Evolutionary conservation across 2,113 vertebrate genomes (phyloP), one percentile per base, ranked within the genome.

Genomic region (Chloebia gouldiae): DNA sequence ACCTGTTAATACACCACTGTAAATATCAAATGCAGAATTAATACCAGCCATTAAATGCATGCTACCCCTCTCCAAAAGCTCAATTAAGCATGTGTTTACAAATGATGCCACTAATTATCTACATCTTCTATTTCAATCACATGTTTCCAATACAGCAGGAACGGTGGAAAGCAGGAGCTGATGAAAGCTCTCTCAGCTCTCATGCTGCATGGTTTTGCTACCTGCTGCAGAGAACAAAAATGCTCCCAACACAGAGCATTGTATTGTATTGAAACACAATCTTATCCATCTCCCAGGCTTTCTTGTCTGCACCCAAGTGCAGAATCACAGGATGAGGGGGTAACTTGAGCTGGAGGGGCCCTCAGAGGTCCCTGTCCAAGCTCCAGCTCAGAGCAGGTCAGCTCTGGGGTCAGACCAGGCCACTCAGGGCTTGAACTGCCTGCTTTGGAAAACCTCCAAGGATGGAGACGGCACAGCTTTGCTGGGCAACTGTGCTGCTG

Each of bases 101-200:
- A 70, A 92, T 0, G 0, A 66, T 70, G 44, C n/a, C 25, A 65
- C 37, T 75, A 61, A 61, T 75, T 85, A 75, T 21, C 65, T 31
- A 69, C 56, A 19, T 84, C 82, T 47, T 35, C 40, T 68, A 54
- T 42, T 82, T 88, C 47, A 75, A 66, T 17, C 45, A 73, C 78
- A 71, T 19, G 50, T 83, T 95, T 95, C 88, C 80, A 88, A 95
- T 90, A 83, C 56, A 72, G 22, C n/a, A 80, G 27, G n/a, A 88
- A n/a, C 44, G 57, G 68, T 54, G 37, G 88, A 93, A 86, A 69
- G 30, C 19, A 69, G 1, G 2, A 81, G 64, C 56, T 83, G 45
- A 86, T 83, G 60, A 92, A 88, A 92, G 71, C 50, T 77, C 63
- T 85, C 70, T n/a, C 90, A 88, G 63, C 30, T 86, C 28, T 73